Base-by-base conservation (phyloP, 2,797 vertebrate species). In the Gymnothorax javanicus region DNA sequence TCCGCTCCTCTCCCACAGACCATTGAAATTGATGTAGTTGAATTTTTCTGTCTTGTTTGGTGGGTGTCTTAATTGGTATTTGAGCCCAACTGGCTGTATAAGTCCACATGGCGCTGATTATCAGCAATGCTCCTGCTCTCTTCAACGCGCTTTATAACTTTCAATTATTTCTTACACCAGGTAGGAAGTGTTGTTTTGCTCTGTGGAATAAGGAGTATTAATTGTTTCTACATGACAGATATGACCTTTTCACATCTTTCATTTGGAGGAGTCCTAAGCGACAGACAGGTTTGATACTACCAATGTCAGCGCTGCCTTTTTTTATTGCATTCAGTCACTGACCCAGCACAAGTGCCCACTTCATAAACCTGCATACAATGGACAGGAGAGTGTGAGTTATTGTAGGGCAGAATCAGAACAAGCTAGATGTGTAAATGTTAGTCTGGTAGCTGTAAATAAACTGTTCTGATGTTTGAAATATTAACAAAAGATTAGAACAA, bases 21-120 rank as follows among this genome's bases (percentile, higher is more conserved):
- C 25, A 56, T 59, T 23, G 54, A 59, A 83, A 83, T 25, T 83
- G 75, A 13, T 79, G 67, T 52, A 57, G 50, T 73, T 73, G 62
- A 54, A 73, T 20, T 54, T 85, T 85, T 71, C 71, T 43, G 54
- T 73, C 67, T 54, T n/a, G 54, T 73, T 85, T 50, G 52, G 60
- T 73, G 67, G 9, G 67, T 8, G 56, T 52, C 64, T 73, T 60
- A 56, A 85, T 52, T 85, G n/a, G 13, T 54, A 54, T 79, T 33
- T 79, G 75, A 79, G 71, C 25, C 67, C 25, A 52, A 79, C 75
- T 79, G 33, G 33, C 17, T 54, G 50, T 79, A 20, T 54, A 54
- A 79, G 33, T 79, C 75, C 50, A 79, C 75, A 23, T 4, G 25
- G 50, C 75, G 12, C 33, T 79, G 75, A 20, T 79, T 79, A 79